phyloP scores from a whole-genome alignment of 1,140 invertebrate genomes.

The Lepidotrigona ventralis region DNA sequence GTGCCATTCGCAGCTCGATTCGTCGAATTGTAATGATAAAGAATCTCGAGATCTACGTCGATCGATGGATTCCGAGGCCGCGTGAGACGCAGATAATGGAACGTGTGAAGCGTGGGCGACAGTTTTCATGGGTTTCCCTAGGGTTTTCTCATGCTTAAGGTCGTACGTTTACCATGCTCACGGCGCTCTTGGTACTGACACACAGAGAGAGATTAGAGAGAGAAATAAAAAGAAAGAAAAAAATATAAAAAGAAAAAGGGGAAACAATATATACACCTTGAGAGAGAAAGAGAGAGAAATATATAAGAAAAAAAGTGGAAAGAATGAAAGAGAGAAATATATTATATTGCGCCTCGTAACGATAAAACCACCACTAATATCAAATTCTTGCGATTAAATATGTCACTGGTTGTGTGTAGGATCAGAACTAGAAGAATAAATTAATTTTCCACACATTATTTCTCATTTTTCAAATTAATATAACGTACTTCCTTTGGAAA shows the following conservation, averaged over 20 bases:
- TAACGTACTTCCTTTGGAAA: not conserved
- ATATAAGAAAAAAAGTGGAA: not conserved
- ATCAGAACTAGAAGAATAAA: too few relatives aligned
- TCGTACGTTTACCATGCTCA: conserved; percentile 66
- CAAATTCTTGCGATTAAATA: not conserved
- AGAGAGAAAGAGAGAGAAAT: not conserved
- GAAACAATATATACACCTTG: not conserved
- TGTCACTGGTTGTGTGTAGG: too few relatives aligned
- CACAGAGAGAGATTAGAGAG: conserved; percentile 1
- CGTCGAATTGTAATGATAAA: not conserved
- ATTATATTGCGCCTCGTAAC: not conserved
- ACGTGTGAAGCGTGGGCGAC: conserved; percentile 51
- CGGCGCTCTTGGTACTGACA: conserved; percentile 47
- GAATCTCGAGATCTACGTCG: conserved; percentile 11
- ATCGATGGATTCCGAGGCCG: conserved; percentile 38
- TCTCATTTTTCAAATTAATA: not conserved
- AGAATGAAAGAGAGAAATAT: not conserved
- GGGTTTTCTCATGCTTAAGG: conserved; percentile 76
- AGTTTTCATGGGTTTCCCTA: conserved; percentile 63
- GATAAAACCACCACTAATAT: not conserved
- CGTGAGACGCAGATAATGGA: conserved; percentile 24
- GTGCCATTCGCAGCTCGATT: not conserved
- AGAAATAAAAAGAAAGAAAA: not conserved
- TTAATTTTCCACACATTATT: not conserved
- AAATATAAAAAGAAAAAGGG: not conserved